Percentiles rank a stretch among this genome's conserved stretches.
Conservation (phyloP, 2,888 invertebrate species). For the Plebejus anna region DNA sequence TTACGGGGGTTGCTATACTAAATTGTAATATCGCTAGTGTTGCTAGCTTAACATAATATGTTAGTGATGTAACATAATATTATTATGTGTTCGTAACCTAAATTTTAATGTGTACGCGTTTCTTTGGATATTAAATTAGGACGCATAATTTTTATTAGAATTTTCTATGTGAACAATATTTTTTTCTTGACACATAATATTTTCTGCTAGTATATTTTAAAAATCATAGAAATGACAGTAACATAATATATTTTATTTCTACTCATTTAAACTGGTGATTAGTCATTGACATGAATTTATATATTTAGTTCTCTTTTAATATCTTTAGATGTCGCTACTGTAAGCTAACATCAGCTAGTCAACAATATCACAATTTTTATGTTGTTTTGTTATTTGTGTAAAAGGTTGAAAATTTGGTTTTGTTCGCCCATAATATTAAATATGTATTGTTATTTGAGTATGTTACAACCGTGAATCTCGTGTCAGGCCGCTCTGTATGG, state of each 20-base stretch:
- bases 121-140: slow-evolving; percentile 12
- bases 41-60: slow-evolving; percentile 23
- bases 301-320: slow-evolving; percentile 2
- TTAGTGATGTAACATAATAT: slow-evolving; percentile 20
- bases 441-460: too few relatives aligned
- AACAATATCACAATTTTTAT: slow-evolving; percentile 8
- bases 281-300: background rate
- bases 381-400: background rate
- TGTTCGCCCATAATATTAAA: too few relatives aligned
- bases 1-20: background rate
- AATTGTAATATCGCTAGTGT: slow-evolving; percentile 20
- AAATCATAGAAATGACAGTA: background rate
- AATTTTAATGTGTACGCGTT: background rate
- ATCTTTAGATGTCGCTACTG: slow-evolving; percentile 9
- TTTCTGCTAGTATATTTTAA: background rate
- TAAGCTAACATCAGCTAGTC: slow-evolving; percentile 6
- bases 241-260: background rate
- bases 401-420: too few relatives aligned
- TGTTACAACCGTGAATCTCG: too few relatives aligned
- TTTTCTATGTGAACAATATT: background rate
- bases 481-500: too few relatives aligned
- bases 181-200: background rate
- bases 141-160: background rate
- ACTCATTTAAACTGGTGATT: background rate
- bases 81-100: slow-evolving; percentile 17